Base-by-base conservation (phyloP, 1,140 invertebrate species). In the Monochamus saltuarius region DNA sequence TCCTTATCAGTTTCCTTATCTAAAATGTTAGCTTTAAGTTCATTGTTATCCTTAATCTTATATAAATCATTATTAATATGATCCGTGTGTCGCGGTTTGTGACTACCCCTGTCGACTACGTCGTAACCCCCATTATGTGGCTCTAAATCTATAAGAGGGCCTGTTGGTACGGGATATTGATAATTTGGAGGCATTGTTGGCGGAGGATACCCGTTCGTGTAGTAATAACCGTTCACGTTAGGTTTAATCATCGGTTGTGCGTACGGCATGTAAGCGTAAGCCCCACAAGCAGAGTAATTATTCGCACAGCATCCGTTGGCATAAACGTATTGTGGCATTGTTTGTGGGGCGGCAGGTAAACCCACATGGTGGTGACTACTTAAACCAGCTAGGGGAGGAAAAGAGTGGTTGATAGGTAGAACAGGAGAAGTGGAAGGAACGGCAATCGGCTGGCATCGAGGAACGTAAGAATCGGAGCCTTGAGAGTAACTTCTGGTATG, bases 141-240 rank as follows among this genome's bases (percentile, higher is more conserved):
- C 49, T 90, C 88, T 13, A 90, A 74, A 73, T 90, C 88, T 56
- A 91, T 90, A 1, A 91, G 72, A 65, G 87, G 84, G 2, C 74
- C 85, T 3, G 85, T 86, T 0, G 85, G 74, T 68, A 81, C 34
- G 71, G 59, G 40, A 53, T 65, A 64, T 2, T 35, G 14, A 60
- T 61, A 49, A 17, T 59, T 43, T 42, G 14, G 36, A 2, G 9
- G 16, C 22, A 40, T n/a, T 13, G 14, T 35, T 36, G 19, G 39
- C 43, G 19, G 45, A 57, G 1, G 39, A 19, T 39, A 59, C 51
- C 53, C 58, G 34, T 56, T 64, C 10, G 46, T 38, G 40, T 62
- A 66, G 46, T 67, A 70, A 54, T 67, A 68, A 42, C 68, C 66
- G 39, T 66, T 70, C 13, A 61, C 47, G 40, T 38, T 29, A 4